Conservation (phyloP, 2,113 vertebrate species). For the Lates calcarifer region DNA sequence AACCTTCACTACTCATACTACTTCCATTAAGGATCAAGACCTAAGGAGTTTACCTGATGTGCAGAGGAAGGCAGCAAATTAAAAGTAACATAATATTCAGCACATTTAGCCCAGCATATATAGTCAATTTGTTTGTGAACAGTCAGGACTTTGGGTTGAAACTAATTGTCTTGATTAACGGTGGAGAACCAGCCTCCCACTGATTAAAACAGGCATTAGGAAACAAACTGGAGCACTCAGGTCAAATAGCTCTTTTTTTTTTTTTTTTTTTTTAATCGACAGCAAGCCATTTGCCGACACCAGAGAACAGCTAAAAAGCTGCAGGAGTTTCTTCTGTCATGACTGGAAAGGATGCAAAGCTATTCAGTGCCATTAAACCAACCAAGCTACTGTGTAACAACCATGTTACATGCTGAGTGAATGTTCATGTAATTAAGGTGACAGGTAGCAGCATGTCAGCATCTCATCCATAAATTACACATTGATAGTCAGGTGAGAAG, state of each 20-base stretch:
- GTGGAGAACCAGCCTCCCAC: constrained; percentile 14
- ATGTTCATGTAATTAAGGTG: constrained; percentile 23
- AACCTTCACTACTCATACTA: not conserved
- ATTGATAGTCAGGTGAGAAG: not conserved
- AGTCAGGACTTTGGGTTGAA: constrained; percentile 16
- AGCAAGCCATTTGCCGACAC: not conserved
- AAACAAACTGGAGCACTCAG: constrained; percentile 17
- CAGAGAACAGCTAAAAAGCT: constrained; percentile 6
- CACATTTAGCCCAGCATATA: not conserved
- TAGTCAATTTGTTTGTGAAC: constrained; percentile 12
- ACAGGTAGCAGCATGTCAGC: constrained; percentile 12
- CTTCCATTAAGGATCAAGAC: not conserved
- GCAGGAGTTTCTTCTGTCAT: not conserved
- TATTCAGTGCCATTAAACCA: constrained; percentile 8
- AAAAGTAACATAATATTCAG: constrained; percentile 19
- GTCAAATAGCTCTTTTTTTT: constrained; percentile 23
- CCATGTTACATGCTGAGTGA: not conserved
- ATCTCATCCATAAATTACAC: not conserved
- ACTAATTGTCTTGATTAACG: constrained; percentile 54
- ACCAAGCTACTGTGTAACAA: not conserved
- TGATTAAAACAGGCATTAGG: constrained; percentile 56
- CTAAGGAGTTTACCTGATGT: not conserved
- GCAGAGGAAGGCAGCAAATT: not conserved
- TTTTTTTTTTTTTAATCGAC: not conserved
- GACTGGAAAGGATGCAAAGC: not conserved